Base-by-base conservation (phyloP, 2,113 vertebrate species). In the Pogona vitticeps region DNA sequence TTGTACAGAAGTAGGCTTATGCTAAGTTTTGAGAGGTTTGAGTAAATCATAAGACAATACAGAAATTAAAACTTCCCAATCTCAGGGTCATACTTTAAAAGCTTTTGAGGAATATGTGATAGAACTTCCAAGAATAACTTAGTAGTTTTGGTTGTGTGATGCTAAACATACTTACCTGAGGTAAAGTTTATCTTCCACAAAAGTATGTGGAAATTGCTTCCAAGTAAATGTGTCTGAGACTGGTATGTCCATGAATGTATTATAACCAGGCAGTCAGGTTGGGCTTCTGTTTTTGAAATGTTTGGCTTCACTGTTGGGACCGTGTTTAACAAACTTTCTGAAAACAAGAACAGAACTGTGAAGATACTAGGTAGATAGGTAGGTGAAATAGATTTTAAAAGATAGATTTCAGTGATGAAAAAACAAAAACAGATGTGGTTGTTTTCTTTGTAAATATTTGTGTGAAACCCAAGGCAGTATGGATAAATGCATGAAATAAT, bases 1-100 rank as follows among this genome's bases (percentile, higher is more conserved):
- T 82, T 38, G 83, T 26, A 91, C 59, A 86, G 86, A 78, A 82
- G 80, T 84, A 31, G 88, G 92, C 85, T 94, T 93, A 85, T 83
- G 95, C 87, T 83, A 95, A 0, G 91, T 95, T 90, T 92, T 86
- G 33, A 18, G 2, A 0, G 6, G 94, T 92, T n/a, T 0, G 89
- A 94, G 91, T 79, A 85, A 73, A 2, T 76, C 58, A 10, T 17
- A n/a, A 42, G 26, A 68, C 67, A 40, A 72, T 52, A 72, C 26
- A 40, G 21, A 23, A 33, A 79, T 86, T 10, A 72, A 70, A 56
- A 21, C 12, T 26, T 59, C 65, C 61, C n/a, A 21, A 65, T 76
- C 40, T 40, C 5, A 38, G 28, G 31, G 3, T 26, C 4, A 58
- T 65, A 36, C 68, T 12, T 78, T 85, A 85, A 38, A 7, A 33